Percentiles rank a stretch among this genome's conserved stretches.
Evolutionary conservation across 2,113 vertebrate genomes (phyloP).

Genomic region (Cyanistes caeruleus): DNA sequence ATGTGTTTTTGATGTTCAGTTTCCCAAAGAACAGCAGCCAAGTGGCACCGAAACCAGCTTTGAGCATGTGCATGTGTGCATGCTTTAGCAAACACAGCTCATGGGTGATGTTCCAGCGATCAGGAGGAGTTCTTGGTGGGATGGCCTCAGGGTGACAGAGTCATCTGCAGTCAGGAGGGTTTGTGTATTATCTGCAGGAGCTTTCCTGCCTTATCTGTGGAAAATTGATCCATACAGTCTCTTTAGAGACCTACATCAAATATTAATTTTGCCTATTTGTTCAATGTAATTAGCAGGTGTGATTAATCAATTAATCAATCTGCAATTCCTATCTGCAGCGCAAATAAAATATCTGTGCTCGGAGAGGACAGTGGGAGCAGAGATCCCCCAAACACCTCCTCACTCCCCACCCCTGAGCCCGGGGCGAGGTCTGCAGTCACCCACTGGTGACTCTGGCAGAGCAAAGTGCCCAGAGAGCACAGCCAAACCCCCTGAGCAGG

Average conservation of each 20-base stretch:
- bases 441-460: background rate
- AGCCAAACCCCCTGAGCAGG: fast-evolving
- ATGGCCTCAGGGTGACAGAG: background rate
- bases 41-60: background rate
- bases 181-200: background rate
- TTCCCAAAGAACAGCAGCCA: background rate
- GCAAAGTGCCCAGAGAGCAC: background rate
- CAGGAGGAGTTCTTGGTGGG: background rate
- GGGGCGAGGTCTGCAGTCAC: fast-evolving
- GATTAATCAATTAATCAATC: slow-evolving; percentile 68
- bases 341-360: background rate
- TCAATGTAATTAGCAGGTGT: slow-evolving; percentile 54
- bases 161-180: background rate
- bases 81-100: background rate
- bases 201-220: slow-evolving; percentile 52
- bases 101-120: background rate
- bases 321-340: slow-evolving; percentile 3
- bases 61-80: background rate
- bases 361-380: background rate
- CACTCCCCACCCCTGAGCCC: background rate
- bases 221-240: slow-evolving; percentile 55
- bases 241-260: slow-evolving; percentile 49
- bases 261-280: slow-evolving; percentile 58
- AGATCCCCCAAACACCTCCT: background rate
- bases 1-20: slow-evolving; percentile 25